Evolutionary conservation across 1,140 invertebrate genomes (phyloP).

Genomic region (Apis cerana): DNA sequence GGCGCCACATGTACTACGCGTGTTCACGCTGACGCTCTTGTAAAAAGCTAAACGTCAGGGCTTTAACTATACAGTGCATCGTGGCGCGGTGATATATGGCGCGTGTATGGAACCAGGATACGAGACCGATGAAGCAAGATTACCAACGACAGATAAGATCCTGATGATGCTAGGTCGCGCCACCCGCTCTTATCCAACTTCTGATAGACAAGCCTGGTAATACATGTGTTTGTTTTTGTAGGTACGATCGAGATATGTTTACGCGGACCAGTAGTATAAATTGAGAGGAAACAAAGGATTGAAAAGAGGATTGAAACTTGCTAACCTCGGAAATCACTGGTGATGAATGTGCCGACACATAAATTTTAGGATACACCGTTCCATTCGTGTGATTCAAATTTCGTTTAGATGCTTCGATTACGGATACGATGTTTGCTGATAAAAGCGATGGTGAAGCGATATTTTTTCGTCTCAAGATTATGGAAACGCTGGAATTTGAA

Average conservation of each 20-base stretch:
- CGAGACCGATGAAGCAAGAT: constrained; percentile 52
- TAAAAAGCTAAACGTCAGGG: constrained; percentile 44
- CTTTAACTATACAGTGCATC: background rate
- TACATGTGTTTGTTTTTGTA: constrained; percentile 26
- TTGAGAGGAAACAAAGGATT: constrained; percentile 17
- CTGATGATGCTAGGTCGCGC: constrained; percentile 59
- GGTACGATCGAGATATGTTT: constrained; percentile 31
- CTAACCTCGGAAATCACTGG: background rate
- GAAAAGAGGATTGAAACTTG: constrained; percentile 6
- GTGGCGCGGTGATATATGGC: constrained; percentile 49
- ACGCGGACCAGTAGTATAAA: constrained; percentile 17
- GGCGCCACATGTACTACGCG: background rate
- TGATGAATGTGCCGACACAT: constrained; percentile 17
- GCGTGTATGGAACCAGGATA: constrained; percentile 47
- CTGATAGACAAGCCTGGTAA: constrained; percentile 42
- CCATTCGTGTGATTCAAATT: background rate
- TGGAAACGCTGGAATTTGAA: background rate
- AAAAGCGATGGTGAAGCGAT: background rate
- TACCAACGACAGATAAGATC: constrained; percentile 60
- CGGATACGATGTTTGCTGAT: background rate
- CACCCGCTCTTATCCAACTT: constrained; percentile 33
- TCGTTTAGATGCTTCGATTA: background rate
- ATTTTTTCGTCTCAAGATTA: background rate
- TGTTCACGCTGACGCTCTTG: constrained; percentile 35
- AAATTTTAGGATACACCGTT: background rate